Evolutionary conservation across 2,888 invertebrate species (phyloP).

Genomic region (Polydrusus cervinus): DNA sequence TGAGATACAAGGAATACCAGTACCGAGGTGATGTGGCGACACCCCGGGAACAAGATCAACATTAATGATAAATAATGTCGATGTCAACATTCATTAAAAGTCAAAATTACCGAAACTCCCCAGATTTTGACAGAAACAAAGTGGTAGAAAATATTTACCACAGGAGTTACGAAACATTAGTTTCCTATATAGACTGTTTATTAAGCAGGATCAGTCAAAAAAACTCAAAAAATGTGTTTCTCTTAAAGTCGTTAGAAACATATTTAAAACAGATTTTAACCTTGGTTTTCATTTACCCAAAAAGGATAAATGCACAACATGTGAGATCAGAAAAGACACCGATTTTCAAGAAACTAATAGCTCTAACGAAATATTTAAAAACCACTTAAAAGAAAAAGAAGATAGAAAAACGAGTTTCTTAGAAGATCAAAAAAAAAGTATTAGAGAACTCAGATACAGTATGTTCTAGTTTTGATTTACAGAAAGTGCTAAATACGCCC

Average conservation of each 20-base stretch:
- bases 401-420: neutral
- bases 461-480: neutral
- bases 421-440: neutral
- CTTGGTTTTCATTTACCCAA: constrained; percentile 51
- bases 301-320: constrained; percentile 43
- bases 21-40: too few relatives aligned
- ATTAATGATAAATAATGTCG: too few relatives aligned
- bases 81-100: too few relatives aligned
- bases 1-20: too few relatives aligned
- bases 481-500: neutral
- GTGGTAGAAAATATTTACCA: constrained; percentile 46
- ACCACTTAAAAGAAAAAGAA: neutral
- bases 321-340: neutral
- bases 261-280: constrained; percentile 50
- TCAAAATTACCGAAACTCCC: too few relatives aligned
- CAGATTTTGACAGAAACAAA: too few relatives aligned
- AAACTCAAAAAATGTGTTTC: constrained; percentile 30
- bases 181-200: constrained; percentile 43
- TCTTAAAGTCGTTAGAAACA: constrained; percentile 41
- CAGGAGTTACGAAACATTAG: constrained; percentile 46
- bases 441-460: neutral
- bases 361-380: neutral
- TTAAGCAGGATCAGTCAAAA: constrained; percentile 28
- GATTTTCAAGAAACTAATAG: neutral
- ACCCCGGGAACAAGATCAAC: too few relatives aligned